Base-by-base conservation (phyloP, 2,113 vertebrate species). In the Tetraodon nigroviridis region DNA sequence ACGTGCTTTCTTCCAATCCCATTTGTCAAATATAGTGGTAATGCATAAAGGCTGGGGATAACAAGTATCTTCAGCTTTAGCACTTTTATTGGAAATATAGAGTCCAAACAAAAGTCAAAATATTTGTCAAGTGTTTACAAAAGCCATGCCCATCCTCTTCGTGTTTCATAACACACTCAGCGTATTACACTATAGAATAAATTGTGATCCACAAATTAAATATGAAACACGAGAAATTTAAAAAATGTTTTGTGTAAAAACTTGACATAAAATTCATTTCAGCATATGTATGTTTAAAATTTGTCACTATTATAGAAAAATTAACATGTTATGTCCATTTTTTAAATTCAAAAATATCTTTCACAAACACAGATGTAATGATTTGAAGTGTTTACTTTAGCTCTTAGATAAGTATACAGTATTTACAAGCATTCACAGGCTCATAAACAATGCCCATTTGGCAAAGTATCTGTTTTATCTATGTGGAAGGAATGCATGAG, bases 351-450 rank as follows among this genome's bases (percentile, higher is more conserved):
- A 70, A 75, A 62, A 70, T 79, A 84, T 79, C 57, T 66, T 77
- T 85, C 73, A 87, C 67, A 85, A 86, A 85, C 66, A 75, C 67
- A 85, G 86, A 90, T 49, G 90, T 93, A 90, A 92, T 90, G 89
- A 91, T 88, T 93, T 92, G 91, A 92, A 91, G 80, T 76, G 76
- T 86, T 89, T 88, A 82, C 83, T 80, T 91, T 86, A 90, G 81
- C 77, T 72, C 70, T 81, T 41, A 85, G 87, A 91, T 87, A 90
- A 85, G 86, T 85, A 83, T 91, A 92, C 91, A 92, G 67, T 92
- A 85, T 85, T 93, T 95, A 95, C 95, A 98, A 93, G 96, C 94
- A 98, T 96, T 98, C 94, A 91, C 88, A 90, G 90, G 90, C 88
- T 92, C 90, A 89, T 86, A 10, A 79, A 87, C 87, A 74, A 88